phyloP scores from a whole-genome alignment of 2,113 vertebrate species.

The Myodes glareolus region DNA sequence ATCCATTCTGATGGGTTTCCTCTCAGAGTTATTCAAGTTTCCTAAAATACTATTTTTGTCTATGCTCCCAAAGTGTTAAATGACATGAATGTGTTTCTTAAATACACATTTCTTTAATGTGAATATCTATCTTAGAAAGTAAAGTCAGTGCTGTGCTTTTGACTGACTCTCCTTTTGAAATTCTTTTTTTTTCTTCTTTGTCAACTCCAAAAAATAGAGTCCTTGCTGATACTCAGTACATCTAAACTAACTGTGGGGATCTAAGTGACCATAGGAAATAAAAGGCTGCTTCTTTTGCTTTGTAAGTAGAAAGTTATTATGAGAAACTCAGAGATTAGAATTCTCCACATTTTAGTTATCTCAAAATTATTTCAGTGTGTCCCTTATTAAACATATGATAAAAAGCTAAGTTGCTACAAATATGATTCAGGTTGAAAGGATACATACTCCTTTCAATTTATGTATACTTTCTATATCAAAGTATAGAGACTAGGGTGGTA shows the following conservation, averaged over 20 bases:
- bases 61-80: background rate
- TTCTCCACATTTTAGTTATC: conserved; percentile 43
- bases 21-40: background rate
- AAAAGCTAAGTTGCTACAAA: conserved; percentile 15
- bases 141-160: background rate
- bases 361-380: conserved; percentile 39
- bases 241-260: background rate
- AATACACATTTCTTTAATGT: background rate
- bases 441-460: too few relatives aligned
- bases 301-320: background rate
- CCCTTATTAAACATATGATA: conserved; percentile 14
- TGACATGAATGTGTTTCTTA: background rate
- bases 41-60: background rate
- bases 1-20: background rate
- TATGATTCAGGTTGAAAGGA: conserved; percentile 31
- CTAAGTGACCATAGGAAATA: background rate
- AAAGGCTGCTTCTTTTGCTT: conserved; percentile 1
- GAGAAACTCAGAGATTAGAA: background rate
- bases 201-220: conserved; percentile 24
- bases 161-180: background rate
- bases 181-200: conserved; percentile 28
- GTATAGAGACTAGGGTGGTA: background rate
- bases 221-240: background rate
- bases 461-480: too few relatives aligned
- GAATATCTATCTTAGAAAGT: background rate